Evolutionary conservation across 2,888 invertebrate species (phyloP).

Genomic region (Graphium colonna): DNA sequence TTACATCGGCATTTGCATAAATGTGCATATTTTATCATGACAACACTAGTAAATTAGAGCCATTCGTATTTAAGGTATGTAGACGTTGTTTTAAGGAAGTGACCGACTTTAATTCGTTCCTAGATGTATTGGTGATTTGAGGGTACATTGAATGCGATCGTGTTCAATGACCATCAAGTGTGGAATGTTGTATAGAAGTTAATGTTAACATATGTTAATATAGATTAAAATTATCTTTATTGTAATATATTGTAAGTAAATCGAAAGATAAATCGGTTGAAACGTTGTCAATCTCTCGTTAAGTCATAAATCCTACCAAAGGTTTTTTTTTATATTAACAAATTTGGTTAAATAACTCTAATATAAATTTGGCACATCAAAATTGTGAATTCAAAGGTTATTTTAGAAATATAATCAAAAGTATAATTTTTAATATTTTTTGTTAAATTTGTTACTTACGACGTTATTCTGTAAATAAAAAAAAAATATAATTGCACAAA

Average conservation of each 20-base stretch:
- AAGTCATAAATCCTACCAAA: conserved; percentile 23
- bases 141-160: conserved; percentile 3
- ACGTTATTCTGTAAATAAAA: conserved; percentile 23
- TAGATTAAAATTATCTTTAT: conserved; percentile 20
- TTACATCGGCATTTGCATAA: conserved; percentile 2
- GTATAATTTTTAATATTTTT: conserved; percentile 17
- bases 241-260: conserved; percentile 20
- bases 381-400: conserved; percentile 15
- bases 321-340: conserved; percentile 17
- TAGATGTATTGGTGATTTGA: conserved; percentile 16
- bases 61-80: conserved; percentile 11
- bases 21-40: conserved; percentile 16
- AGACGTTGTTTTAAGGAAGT: conserved; percentile 6
- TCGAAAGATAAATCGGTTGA: conserved; percentile 6
- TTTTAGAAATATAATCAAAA: conserved; percentile 15
- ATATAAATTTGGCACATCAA: conserved; percentile 16
- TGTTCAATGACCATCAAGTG: background rate
- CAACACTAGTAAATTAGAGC: conserved; percentile 21
- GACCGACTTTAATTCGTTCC: conserved; percentile 17
- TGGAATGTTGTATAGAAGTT: conserved; percentile 18
- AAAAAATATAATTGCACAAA: conserved; percentile 11
- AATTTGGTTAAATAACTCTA: conserved; percentile 20
- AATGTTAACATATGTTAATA: conserved; percentile 13
- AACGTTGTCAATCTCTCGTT: conserved; percentile 20
- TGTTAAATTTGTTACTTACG: conserved; percentile 24